A percentile compares a stretch with the other conserved stretches of the same genome.
These are phyloP conservation scores for Exocentrus adspersus DNA, from an alignment of 2,888 invertebrate species.

Conservation along the genomic window DNA sequence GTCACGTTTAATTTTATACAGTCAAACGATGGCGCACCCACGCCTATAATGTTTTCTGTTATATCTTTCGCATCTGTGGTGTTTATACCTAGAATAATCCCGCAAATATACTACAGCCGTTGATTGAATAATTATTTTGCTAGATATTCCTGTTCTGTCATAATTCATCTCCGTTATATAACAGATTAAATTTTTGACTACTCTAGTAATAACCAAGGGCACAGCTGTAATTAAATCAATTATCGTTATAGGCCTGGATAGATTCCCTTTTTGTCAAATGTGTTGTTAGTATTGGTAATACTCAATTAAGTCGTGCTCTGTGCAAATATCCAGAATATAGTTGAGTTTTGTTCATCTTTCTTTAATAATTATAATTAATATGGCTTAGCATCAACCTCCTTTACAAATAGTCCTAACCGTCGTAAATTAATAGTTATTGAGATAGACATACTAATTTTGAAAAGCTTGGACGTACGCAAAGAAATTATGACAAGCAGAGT, in stretches of 20 bases:
- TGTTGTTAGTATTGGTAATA: background rate
- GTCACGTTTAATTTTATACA: background rate
- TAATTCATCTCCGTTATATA: background rate
- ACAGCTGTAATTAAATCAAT: conserved; percentile 10
- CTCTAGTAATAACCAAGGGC: conserved; percentile 9
- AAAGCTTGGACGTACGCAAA: too few species aligned
- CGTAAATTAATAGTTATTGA: background rate
- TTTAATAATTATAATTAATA: conserved; percentile 3
- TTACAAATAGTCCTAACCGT: background rate
- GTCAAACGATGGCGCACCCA: background rate
- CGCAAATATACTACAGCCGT: too few species aligned
- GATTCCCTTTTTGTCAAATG: conserved; percentile 9
- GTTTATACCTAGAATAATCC: too few species aligned
- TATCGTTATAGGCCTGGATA: background rate
- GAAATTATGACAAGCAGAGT: too few species aligned
- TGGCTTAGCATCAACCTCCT: background rate
- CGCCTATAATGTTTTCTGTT: background rate
- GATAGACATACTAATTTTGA: too few species aligned
- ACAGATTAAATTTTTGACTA: too few species aligned
- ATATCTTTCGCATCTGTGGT: background rate
- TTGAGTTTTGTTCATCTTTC: too few species aligned
- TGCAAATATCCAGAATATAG: background rate
- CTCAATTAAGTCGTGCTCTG: conserved; percentile 5
- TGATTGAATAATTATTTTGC: too few species aligned
- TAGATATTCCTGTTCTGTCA: background rate